These are phyloP conservation scores for Myotis davidii DNA, from an alignment of 2,113 vertebrate species.

Conservation along the genomic window DNA sequence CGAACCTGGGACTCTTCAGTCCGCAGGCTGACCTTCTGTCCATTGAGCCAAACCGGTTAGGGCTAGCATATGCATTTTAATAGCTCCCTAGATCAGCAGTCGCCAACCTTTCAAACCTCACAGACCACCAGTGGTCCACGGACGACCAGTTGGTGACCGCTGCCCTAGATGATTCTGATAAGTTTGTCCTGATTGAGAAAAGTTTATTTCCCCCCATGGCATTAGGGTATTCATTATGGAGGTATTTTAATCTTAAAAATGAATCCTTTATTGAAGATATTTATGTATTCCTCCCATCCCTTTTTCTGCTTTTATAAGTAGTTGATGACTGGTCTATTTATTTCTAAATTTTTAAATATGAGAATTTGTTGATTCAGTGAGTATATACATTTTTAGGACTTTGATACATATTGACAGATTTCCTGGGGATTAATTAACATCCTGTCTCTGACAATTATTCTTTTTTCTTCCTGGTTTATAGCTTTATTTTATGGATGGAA, in stretches of 20 bases:
- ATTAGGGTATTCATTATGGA: not conserved
- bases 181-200: not conserved
- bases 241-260: conserved; percentile 27
- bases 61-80: not conserved
- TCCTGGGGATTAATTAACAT: not conserved
- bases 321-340: not conserved
- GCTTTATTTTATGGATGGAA: not conserved
- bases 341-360: not conserved
- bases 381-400: not conserved
- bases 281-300: not conserved
- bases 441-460: conserved; percentile 34
- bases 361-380: not conserved
- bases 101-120: too few species aligned
- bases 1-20: too few species aligned
- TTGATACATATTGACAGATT: conserved; percentile 20
- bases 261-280: not conserved
- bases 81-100: not conserved
- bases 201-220: not conserved
- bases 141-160: too few species aligned
- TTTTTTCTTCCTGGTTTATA: conserved; percentile 40
- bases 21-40: too few species aligned
- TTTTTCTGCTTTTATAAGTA: not conserved
- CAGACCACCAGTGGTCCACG: too few species aligned
- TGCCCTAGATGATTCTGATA: not conserved
- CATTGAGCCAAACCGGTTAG: too few species aligned